A percentile compares a stretch with the other conserved stretches of the same genome.
Evolutionary conservation across 2,888 invertebrate species (phyloP).

Genomic region (Tridacna gigas): DNA sequence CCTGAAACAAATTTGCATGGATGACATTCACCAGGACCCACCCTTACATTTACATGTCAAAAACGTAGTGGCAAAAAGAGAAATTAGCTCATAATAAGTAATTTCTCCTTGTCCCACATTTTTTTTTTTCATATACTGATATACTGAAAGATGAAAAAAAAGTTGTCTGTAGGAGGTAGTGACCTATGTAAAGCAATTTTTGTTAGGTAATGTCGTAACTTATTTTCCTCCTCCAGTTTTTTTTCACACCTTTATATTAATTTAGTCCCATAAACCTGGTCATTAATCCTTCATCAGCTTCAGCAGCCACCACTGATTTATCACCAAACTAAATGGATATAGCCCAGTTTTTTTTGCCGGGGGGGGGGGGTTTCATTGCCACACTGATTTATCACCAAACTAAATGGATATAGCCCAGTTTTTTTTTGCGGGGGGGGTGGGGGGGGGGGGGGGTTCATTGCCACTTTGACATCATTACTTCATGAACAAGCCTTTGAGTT

Average conservation of each 20-base stretch:
- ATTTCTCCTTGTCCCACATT: background rate
- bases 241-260: background rate
- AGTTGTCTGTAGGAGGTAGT: too few relatives aligned
- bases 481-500: too few relatives aligned
- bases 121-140: background rate
- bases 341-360: too few relatives aligned
- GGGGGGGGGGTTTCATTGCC: too few relatives aligned
- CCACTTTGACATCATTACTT: too few relatives aligned
- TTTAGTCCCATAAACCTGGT: background rate
- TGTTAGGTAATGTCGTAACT: background rate
- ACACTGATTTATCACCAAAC: background rate
- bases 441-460: too few relatives aligned
- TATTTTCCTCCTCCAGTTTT: background rate
- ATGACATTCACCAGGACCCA: too few relatives aligned
- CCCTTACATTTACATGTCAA: too few relatives aligned
- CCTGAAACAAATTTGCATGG: too few relatives aligned
- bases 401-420: background rate
- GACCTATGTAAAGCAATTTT: background rate
- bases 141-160: too few relatives aligned
- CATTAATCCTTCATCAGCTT: background rate
- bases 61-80: background rate
- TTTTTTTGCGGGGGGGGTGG: too few relatives aligned
- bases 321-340: background rate
- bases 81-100: background rate
- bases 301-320: background rate